These are phyloP conservation scores for Willisornis vidua DNA, from an alignment of 2,113 vertebrate species.

Conservation along the genomic window DNA sequence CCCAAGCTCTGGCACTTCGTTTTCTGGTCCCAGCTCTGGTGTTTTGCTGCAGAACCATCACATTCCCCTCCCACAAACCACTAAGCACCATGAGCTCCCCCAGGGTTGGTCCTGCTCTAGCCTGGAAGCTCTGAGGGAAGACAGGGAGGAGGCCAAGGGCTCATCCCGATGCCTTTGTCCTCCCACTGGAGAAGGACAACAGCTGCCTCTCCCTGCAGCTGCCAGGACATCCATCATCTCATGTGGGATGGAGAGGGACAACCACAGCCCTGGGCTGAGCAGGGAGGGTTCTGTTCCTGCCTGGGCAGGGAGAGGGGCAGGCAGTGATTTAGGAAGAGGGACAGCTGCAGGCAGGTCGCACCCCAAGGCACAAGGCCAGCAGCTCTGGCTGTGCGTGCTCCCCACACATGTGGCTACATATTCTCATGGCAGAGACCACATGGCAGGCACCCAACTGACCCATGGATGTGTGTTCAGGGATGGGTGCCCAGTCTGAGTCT, in stretches of 20 bases:
- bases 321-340: not conserved
- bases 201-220: conserved; percentile 52
- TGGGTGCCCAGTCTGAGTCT: accelerated
- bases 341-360: not conserved
- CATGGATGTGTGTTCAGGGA: not conserved
- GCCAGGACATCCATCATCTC: conserved; percentile 17
- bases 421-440: accelerated
- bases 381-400: not conserved
- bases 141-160: not conserved
- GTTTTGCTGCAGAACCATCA: not conserved
- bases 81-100: not conserved
- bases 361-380: accelerated
- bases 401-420: accelerated
- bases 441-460: accelerated
- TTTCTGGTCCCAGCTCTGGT: not conserved
- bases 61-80: not conserved
- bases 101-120: accelerated
- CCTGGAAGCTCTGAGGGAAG: not conserved
- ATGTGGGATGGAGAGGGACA: not conserved
- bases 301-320: not conserved
- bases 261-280: not conserved
- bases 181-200: not conserved
- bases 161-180: not conserved
- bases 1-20: not conserved
- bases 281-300: not conserved